phyloP scores from a whole-genome alignment of 1,140 invertebrate genomes.

The Dendroctonus ponderosae region DNA sequence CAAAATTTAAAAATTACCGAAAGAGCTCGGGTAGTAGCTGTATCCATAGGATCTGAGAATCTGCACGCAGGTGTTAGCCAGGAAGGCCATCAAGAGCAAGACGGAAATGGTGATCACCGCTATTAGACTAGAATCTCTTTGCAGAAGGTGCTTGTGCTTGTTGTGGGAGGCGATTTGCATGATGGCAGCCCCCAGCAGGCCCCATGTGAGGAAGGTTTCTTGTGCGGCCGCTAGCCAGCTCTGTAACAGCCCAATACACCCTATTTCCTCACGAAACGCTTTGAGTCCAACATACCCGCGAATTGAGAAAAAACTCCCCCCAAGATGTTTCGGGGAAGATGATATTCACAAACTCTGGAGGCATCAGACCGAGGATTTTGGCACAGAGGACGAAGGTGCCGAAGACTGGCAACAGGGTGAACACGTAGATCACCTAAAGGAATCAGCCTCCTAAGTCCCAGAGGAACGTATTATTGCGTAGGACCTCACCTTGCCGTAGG shows the following conservation, averaged over 20 bases:
- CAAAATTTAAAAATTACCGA: slow-evolving; percentile 63
- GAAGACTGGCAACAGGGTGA: slow-evolving; percentile 70
- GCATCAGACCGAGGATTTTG: slow-evolving; percentile 71
- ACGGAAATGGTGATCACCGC: slow-evolving; percentile 74
- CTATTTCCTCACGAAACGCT: background rate
- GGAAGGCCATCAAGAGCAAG: slow-evolving; percentile 69
- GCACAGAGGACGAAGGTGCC: slow-evolving; percentile 70
- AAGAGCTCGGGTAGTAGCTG: slow-evolving; percentile 76
- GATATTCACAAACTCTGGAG: slow-evolving; percentile 61
- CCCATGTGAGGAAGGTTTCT: slow-evolving; percentile 89
- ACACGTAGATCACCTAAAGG: slow-evolving; percentile 62
- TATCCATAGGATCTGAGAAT: slow-evolving; percentile 71
- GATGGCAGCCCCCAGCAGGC: slow-evolving; percentile 77
- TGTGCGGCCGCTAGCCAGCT: slow-evolving; percentile 85
- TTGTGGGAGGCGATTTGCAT: slow-evolving; percentile 80
- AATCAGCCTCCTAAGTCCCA: background rate
- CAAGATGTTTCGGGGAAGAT: slow-evolving; percentile 75
- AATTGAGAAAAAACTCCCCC: slow-evolving; percentile 80
- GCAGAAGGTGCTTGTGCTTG: slow-evolving; percentile 66
- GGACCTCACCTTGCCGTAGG: slow-evolving; percentile 69
- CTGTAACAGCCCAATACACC: slow-evolving; percentile 50
- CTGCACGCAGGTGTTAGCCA: slow-evolving; percentile 78
- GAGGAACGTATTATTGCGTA: background rate
- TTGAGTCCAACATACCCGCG: slow-evolving; percentile 56
- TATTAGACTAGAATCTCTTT: slow-evolving; percentile 77